A percentile compares a stretch with the other conserved stretches of the same genome.
Evolutionary conservation across 2,888 invertebrate genomes (phyloP).

Genomic region (Eledone cirrhosa): DNA sequence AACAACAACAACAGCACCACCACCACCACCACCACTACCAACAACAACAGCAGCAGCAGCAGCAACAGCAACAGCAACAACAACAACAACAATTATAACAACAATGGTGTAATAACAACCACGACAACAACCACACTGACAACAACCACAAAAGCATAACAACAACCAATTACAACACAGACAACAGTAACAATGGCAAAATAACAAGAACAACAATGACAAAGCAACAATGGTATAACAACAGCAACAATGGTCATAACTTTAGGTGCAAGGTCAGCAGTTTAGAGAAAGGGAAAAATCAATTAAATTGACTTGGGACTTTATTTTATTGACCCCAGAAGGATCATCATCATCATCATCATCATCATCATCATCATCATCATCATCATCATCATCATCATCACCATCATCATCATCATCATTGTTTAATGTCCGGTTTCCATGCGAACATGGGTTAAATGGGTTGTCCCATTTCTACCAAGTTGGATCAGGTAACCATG

Average conservation of each 20-base stretch:
- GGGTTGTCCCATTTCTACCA: too few species aligned
- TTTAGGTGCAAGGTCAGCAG: neutral
- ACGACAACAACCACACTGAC: neutral
- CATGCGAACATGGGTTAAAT: too few species aligned
- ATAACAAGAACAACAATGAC: neutral
- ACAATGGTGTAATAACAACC: neutral
- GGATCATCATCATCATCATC: neutral
- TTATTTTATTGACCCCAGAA: too few species aligned
- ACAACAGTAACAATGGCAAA: neutral
- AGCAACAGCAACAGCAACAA: neutral
- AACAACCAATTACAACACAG: neutral
- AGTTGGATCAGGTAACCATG: too few species aligned
- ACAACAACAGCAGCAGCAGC: neutral
- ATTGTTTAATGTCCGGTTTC: too few species aligned
- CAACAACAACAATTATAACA: neutral
- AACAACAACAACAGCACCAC: neutral
- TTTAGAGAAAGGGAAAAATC: too few species aligned
- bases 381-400: neutral
- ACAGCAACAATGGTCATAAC: neutral
- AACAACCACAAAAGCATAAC: neutral
- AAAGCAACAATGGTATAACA: neutral
- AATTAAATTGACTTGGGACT: too few species aligned
- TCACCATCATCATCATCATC: slow-evolving; percentile 6
- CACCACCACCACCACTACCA: neutral
- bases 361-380: neutral